A percentile compares a stretch with the other conserved stretches of the same genome.
These are phyloP conservation scores for Caenorhabditis sulstoni DNA, from an alignment of 2,888 invertebrate genomes.

Conservation along the genomic window DNA sequence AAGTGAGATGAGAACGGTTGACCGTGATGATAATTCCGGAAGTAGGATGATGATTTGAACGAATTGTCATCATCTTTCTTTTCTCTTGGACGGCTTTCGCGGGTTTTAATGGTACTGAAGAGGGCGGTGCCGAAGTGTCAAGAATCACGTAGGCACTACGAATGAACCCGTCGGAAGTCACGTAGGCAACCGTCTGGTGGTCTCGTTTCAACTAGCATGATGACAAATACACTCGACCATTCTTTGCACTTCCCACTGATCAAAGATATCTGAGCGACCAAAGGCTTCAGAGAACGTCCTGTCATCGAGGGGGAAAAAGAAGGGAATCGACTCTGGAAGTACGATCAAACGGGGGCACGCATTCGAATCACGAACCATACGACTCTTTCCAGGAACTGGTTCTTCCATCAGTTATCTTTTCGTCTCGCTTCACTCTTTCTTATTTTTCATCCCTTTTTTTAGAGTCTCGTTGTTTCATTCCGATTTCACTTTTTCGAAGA, in stretches of 20 bases:
- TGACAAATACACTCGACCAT: constrained; percentile 42
- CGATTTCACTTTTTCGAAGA: no score
- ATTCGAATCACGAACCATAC: no score
- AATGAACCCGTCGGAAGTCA: constrained; percentile 30
- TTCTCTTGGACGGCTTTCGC: not conserved
- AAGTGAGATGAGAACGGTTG: not conserved
- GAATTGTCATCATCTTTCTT: constrained; percentile 28
- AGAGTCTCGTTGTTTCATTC: no score
- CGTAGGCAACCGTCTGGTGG: constrained; percentile 38
- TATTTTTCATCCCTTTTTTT: no score
- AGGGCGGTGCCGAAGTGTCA: constrained; percentile 14
- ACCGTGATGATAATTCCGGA: constrained; percentile 22
- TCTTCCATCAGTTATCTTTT: no score
- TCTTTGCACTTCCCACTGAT: constrained; percentile 38
- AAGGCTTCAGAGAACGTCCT: no score
- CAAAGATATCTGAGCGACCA: constrained; percentile 1
- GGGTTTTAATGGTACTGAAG: constrained; percentile 20
- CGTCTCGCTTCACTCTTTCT: no score
- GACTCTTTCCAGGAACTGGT: no score
- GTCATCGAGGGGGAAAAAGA: no score
- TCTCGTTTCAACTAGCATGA: constrained; percentile 43
- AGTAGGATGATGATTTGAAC: no score
- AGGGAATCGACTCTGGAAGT: no score
- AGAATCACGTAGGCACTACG: constrained; percentile 12
- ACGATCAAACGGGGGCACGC: no score